phyloP scores from a whole-genome alignment of 2,113 vertebrate genomes.

The Sebastes fasciatus region DNA sequence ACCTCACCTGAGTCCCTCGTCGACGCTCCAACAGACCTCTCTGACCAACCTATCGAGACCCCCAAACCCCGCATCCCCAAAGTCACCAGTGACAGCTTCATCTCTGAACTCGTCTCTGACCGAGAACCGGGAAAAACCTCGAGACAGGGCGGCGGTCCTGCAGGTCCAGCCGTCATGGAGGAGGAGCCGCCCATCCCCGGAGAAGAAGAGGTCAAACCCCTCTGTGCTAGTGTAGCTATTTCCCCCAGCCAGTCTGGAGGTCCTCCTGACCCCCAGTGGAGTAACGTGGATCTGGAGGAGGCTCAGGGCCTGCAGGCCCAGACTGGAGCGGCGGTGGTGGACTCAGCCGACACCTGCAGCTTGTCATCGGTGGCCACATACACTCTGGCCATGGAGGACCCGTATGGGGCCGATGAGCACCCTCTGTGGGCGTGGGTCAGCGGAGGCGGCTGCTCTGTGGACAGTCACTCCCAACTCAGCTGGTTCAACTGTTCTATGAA shows the following conservation, averaged over 20 bases:
- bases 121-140: slow-evolving; percentile 62
- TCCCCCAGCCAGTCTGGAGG: slow-evolving; percentile 60
- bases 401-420: slow-evolving; percentile 84
- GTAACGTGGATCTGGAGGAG: slow-evolving; percentile 94
- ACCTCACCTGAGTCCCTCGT: slow-evolving; percentile 27
- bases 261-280: slow-evolving; percentile 88
- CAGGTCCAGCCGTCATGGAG: slow-evolving; percentile 61
- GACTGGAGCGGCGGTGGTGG: slow-evolving; percentile 33
- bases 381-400: slow-evolving; percentile 87
- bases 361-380: slow-evolving; percentile 88
- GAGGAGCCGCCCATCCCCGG: slow-evolving; percentile 53
- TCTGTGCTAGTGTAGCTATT: not conserved
- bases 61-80: slow-evolving; percentile 81
- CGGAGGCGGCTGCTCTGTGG: slow-evolving; percentile 90
- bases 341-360: slow-evolving; percentile 83
- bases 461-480: slow-evolving; percentile 85
- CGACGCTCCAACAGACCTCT: slow-evolving; percentile 13
- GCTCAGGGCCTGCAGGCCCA: slow-evolving; percentile 76
- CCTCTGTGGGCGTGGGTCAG: slow-evolving; percentile 95
- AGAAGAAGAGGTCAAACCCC: slow-evolving; percentile 31
- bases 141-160: not conserved
- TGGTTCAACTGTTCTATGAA: slow-evolving; percentile 88
- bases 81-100: slow-evolving; percentile 88
- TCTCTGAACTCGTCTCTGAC: slow-evolving; percentile 85
- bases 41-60: slow-evolving; percentile 23